Percentiles rank a stretch among this genome's conserved stretches.
These are phyloP conservation scores for Agrilus biguttatus DNA, from an alignment of 2,888 invertebrate species.

Conservation along the genomic window DNA sequence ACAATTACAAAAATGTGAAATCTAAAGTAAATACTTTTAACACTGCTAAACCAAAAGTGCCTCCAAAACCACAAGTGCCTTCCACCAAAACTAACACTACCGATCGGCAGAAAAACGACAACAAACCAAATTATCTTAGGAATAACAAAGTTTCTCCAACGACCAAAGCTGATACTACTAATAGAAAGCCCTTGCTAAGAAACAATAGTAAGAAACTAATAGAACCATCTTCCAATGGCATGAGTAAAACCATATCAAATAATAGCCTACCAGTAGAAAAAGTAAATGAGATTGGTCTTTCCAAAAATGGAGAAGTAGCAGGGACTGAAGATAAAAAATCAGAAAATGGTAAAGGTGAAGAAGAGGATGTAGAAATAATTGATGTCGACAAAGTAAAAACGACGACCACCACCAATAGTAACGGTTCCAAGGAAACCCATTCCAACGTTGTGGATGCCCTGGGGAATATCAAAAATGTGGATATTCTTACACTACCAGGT, in stretches of 20 bases:
- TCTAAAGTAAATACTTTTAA: constrained; percentile 28
- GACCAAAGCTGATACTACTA: background rate
- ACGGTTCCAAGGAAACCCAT: no score
- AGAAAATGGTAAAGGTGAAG: constrained; percentile 1
- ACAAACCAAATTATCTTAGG: background rate
- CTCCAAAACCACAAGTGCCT: constrained; percentile 24
- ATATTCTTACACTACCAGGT: constrained; percentile 10
- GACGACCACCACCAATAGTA: no score
- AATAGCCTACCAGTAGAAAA: background rate
- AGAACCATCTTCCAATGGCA: background rate
- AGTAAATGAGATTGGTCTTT: background rate
- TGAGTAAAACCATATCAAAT: no score
- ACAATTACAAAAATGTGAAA: constrained; percentile 24
- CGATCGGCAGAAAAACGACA: background rate
- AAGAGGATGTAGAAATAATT: constrained; percentile 1
- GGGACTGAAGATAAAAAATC: background rate
- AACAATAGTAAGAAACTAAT: background rate
- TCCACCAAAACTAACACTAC: background rate
- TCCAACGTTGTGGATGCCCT: no score
- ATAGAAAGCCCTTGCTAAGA: background rate
- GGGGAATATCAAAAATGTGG: constrained; percentile 4
- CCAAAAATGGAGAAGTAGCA: background rate
- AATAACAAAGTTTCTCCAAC: background rate
- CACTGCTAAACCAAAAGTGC: constrained; percentile 26
- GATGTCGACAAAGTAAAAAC: no score